A percentile compares a stretch with the other conserved stretches of the same genome.
These are phyloP conservation scores for Anas georgica DNA, from an alignment of 2,797 vertebrate species.

Conservation along the genomic window DNA sequence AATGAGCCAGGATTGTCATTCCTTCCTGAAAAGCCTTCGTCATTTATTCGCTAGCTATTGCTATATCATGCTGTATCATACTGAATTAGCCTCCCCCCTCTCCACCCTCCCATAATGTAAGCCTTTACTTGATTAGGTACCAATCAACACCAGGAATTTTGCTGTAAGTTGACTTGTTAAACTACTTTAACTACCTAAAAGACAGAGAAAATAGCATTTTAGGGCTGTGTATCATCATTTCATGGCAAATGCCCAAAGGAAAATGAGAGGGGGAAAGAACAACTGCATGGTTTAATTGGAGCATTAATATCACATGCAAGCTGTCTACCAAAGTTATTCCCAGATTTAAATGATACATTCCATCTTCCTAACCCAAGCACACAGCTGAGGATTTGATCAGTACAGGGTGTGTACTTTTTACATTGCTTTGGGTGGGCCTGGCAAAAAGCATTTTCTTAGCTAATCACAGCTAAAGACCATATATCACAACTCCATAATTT, in stretches of 20 bases:
- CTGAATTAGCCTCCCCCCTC: background rate
- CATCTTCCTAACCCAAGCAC: background rate
- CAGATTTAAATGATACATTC: background rate
- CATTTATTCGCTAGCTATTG: background rate
- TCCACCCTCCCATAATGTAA: no score
- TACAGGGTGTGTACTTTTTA: background rate
- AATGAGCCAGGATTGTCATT: background rate
- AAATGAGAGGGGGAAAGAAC: background rate
- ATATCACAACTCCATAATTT: background rate
- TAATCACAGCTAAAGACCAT: background rate
- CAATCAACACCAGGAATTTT: background rate
- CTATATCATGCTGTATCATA: background rate
- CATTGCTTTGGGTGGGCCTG: slow-evolving; percentile 7
- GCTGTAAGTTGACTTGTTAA: background rate
- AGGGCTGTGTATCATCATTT: background rate
- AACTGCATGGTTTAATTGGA: background rate
- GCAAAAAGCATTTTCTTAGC: background rate
- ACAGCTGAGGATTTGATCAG: slow-evolving; percentile 30
- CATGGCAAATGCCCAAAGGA: background rate
- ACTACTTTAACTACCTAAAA: background rate
- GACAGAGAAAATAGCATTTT: background rate
- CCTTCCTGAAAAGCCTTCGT: background rate
- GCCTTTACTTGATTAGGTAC: background rate
- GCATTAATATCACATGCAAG: background rate
- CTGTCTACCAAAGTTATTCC: background rate